Evolutionary conservation across 2,113 vertebrate species (phyloP).

Genomic region (pig (Sus scrofa)): DNA sequence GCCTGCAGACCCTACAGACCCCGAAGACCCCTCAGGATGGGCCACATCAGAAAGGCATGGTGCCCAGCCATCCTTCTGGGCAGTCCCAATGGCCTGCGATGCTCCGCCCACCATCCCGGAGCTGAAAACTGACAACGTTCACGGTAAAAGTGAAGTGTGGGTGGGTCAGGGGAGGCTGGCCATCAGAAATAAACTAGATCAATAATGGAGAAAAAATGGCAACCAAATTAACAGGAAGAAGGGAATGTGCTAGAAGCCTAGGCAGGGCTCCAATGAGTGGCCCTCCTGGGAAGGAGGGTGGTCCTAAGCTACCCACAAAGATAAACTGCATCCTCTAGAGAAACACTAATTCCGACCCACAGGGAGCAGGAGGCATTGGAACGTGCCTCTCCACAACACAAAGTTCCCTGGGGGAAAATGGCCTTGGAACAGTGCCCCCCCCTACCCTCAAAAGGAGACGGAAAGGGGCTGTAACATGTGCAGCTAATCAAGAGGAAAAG

Average conservation of each 20-base stretch:
- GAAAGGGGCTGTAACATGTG: not conserved
- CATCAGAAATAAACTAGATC: not conserved
- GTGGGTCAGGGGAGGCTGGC: not conserved
- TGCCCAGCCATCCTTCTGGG: not conserved
- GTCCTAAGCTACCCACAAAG: not conserved
- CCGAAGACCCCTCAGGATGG: not conserved
- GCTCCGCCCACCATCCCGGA: no score
- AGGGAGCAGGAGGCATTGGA: not conserved
- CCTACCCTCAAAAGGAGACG: not conserved
- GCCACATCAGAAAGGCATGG: fast-evolving
- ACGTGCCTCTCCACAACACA: not conserved
- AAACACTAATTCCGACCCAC: not conserved
- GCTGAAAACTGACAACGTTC: not conserved
- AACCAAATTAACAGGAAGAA: not conserved
- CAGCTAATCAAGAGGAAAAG: not conserved
- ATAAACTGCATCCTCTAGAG: no score
- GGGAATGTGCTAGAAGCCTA: fast-evolving
- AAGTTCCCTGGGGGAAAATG: not conserved
- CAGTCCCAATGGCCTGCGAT: no score
- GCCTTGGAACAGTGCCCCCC: not conserved
- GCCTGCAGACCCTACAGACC: not conserved
- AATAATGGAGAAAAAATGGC: not conserved
- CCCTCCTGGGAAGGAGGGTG: not conserved
- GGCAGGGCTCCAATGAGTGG: not conserved
- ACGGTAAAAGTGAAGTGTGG: not conserved